These are phyloP conservation scores for Seira sanloemensis DNA, from an alignment of 2,888 invertebrate species.

Conservation along the genomic window DNA sequence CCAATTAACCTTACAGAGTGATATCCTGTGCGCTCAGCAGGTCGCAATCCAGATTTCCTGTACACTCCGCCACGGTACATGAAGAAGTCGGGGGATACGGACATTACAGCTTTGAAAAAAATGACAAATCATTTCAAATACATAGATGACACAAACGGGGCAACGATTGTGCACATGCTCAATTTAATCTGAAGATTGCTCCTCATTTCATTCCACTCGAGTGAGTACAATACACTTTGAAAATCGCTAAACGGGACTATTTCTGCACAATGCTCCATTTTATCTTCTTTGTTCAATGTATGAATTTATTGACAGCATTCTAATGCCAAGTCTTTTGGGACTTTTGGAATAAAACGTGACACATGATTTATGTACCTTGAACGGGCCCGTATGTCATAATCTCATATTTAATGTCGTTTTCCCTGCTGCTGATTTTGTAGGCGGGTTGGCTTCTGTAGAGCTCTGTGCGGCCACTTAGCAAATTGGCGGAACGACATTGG, in stretches of 20 bases:
- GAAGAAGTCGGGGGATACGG: slow-evolving; percentile 94
- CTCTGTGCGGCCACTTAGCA: slow-evolving; percentile 72
- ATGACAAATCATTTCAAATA: neutral
- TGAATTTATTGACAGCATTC: no score
- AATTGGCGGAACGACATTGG: slow-evolving; percentile 68
- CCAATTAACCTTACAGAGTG: slow-evolving; percentile 95
- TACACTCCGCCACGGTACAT: slow-evolving; percentile 92
- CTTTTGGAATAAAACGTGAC: neutral
- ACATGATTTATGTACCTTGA: slow-evolving; percentile 80
- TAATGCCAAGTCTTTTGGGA: neutral
- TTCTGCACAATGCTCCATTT: no score
- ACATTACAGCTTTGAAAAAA: slow-evolving; percentile 85
- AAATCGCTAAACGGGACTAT: no score
- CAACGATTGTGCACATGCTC: slow-evolving; percentile 19
- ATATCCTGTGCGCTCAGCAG: slow-evolving; percentile 81
- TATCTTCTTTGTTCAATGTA: no score
- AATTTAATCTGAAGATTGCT: slow-evolving; percentile 26
- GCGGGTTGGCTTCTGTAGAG: slow-evolving; percentile 79
- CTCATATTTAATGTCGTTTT: slow-evolving; percentile 92
- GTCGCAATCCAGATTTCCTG: slow-evolving; percentile 79
- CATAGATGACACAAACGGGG: neutral
- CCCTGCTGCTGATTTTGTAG: slow-evolving; percentile 82
- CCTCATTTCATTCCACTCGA: neutral
- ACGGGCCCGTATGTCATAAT: slow-evolving; percentile 94
- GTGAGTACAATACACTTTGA: no score